These are phyloP conservation scores for Anhinga rufa DNA, from an alignment of 2,113 vertebrate species.

Conservation along the genomic window DNA sequence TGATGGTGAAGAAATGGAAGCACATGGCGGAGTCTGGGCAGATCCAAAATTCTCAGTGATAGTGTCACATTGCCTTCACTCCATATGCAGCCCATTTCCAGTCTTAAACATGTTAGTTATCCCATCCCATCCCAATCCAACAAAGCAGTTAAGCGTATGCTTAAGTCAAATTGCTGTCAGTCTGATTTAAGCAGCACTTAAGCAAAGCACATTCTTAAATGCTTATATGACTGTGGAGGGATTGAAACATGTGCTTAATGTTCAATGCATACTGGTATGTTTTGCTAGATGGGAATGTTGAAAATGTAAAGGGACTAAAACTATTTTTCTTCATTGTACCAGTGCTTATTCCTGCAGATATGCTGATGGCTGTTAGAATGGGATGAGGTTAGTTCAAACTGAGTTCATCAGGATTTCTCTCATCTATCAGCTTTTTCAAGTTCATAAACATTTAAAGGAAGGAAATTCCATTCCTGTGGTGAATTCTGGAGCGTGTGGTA, in stretches of 20 bases:
- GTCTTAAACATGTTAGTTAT: neutral
- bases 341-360: neutral
- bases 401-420: neutral
- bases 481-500: neutral
- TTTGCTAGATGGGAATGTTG: neutral
- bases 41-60: neutral
- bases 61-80: neutral
- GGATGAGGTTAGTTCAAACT: neutral
- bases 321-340: neutral
- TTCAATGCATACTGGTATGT: neutral
- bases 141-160: neutral
- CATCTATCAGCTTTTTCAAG: neutral
- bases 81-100: neutral
- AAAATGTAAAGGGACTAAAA: neutral
- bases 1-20: neutral
- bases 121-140: neutral
- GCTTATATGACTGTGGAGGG: neutral
- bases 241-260: slow-evolving; percentile 23
- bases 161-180: slow-evolving; percentile 3
- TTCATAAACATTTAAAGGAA: neutral
- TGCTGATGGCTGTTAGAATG: neutral
- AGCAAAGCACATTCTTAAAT: neutral
- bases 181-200: slow-evolving; percentile 25
- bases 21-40: neutral
- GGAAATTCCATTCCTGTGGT: neutral